A percentile compares a stretch with the other conserved stretches of the same genome.
phyloP scores from a whole-genome alignment of 37 sponge, comb jelly and placozoan species.

The Mnemiopsis leidyi region DNA sequence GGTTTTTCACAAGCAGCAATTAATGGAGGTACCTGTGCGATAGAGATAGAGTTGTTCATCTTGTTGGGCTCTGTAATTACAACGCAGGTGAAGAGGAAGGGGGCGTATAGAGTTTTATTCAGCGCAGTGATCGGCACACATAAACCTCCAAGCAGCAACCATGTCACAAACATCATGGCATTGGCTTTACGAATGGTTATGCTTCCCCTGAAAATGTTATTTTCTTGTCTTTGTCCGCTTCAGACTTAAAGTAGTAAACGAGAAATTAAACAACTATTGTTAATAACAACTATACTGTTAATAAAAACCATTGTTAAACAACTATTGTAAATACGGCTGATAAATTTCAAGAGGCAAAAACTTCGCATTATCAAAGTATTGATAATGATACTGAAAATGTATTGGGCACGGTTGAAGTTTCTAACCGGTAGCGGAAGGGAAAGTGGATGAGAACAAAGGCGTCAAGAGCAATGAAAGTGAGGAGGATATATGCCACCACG shows the following conservation, averaged over 20 bases:
- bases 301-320: too few species aligned
- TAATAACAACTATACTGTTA: too few species aligned
- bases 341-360: too few species aligned
- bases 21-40: not conserved
- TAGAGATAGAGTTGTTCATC: not conserved
- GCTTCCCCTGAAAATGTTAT: not conserved
- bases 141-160: not conserved
- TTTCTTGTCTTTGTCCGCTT: too few species aligned
- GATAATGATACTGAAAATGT: too few species aligned
- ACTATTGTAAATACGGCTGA: too few species aligned
- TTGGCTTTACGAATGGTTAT: not conserved
- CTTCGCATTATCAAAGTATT: too few species aligned
- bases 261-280: too few species aligned
- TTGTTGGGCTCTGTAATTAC: not conserved
- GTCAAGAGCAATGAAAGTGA: constrained; percentile 30
- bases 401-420: not conserved
- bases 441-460: not conserved
- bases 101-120: not conserved
- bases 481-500: not conserved
- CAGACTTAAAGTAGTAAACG: too few species aligned
- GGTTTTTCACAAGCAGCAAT: too few species aligned
- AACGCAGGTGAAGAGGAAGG: constrained; percentile 24
- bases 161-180: not conserved
- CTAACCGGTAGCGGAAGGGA: constrained; percentile 8
- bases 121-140: not conserved